Conservation (phyloP, 1,140 invertebrate species). For the Metopolophium dirhodum region DNA sequence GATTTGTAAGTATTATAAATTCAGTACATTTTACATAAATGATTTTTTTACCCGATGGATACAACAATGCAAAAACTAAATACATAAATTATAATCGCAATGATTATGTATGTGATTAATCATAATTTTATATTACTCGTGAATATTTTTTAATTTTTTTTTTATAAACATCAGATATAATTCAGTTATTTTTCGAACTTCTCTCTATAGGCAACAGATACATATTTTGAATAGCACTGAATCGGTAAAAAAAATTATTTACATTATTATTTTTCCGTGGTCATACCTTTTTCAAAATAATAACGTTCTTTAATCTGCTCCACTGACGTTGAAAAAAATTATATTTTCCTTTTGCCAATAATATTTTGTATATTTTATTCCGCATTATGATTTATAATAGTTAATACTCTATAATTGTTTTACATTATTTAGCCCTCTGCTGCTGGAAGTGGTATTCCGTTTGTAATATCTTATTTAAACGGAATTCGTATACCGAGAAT, state of each 20-base stretch:
- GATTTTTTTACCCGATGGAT: background rate
- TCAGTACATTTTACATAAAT: background rate
- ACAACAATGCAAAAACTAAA: background rate
- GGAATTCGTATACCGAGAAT: slow-evolving; percentile 94
- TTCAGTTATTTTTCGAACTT: background rate
- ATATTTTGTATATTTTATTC: background rate
- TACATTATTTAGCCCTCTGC: slow-evolving; percentile 78
- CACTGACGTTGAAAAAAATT: background rate
- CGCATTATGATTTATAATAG: background rate
- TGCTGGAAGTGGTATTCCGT: slow-evolving; percentile 95
- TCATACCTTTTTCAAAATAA: background rate
- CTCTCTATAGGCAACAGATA: background rate
- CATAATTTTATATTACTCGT: background rate
- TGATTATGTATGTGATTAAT: background rate
- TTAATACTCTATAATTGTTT: background rate
- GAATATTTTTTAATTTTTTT: background rate
- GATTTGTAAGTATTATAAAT: background rate
- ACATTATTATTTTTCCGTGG: background rate
- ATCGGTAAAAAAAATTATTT: background rate
- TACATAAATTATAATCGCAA: background rate
- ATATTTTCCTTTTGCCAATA: background rate
- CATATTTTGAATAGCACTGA: background rate
- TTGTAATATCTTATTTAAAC: slow-evolving; percentile 98
- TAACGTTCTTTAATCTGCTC: background rate
- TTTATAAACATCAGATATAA: background rate